Base-by-base conservation (phyloP, 2,113 vertebrate genomes). In the Dicrurus megarhynchus region DNA sequence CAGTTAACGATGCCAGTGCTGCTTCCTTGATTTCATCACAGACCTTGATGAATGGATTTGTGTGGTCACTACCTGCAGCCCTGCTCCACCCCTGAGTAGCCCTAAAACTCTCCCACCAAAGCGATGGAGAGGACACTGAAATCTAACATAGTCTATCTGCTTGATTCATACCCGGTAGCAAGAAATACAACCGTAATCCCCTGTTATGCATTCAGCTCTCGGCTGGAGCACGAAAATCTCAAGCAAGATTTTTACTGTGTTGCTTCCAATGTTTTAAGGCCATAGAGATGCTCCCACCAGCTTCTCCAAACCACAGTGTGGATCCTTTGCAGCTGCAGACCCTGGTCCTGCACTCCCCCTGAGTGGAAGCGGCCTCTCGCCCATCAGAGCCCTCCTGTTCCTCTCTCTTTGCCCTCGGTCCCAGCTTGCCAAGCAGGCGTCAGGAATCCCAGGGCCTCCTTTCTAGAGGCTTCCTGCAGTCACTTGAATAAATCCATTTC, bases 381-480 rank as follows among this genome's bases (percentile, higher is more conserved):
- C 16, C 39, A 63, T 22, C 47, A 44, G 12, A 84, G 60, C 7
- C 33, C 21, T 64, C 33, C 26, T 10, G 4, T 44, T 82, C 37
- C 26, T 56, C 28, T 88, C 46, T 19, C 39, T 39, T 42, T 52
- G 14, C 35, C 42, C 30, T 75, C 1, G 0, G 33, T 19, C n/a
- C 16, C 71, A 50, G 88, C 49, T 63, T 93, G 59, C 76, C 57
- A 26, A 77, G 35, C 18, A 74, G 77, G 55, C 0, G 0, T 26
- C 2, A 2, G 47, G 50, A 35, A 86, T 68, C 19, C 16, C 3
- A 4, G 35, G 53, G 46, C 71, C 57, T 96, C 10, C 44, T 68
- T 96, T 95, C 92, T 88, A 76, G 94, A 96, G 39, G 27, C 35
- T 94, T 96, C 95, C 64, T 44, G 73, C 93, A 92, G 28, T 35